phyloP scores from a whole-genome alignment of 2,113 vertebrate species.

The Marcusenius ussheri region DNA sequence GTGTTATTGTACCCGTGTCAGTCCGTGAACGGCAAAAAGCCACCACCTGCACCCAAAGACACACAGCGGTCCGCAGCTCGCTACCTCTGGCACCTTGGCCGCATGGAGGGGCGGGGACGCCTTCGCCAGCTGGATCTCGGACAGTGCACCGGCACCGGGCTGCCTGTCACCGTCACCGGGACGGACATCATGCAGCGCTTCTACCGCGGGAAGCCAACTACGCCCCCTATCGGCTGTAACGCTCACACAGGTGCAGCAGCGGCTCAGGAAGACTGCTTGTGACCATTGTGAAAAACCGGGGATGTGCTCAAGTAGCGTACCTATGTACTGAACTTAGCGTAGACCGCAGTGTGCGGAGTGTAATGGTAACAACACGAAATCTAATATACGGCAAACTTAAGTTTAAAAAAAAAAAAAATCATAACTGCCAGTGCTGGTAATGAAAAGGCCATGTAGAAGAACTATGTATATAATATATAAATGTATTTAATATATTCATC shows the following conservation, averaged over 20 bases:
- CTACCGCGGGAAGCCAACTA: background rate
- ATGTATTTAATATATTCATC: slow-evolving; percentile 9
- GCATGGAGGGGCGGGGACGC: background rate
- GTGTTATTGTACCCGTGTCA: background rate
- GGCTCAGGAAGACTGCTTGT: background rate
- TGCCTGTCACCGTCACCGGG: background rate
- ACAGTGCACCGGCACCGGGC: background rate
- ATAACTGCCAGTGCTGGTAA: background rate
- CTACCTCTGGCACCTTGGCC: background rate
- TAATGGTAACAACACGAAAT: background rate
- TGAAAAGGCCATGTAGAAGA: background rate
- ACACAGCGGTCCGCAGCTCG: background rate
- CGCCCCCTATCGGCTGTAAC: background rate
- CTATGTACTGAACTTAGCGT: background rate
- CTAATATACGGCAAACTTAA: background rate
- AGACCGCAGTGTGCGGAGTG: background rate
- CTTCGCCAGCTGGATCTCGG: background rate
- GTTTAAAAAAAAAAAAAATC: background rate
- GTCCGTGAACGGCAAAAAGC: background rate
- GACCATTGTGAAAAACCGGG: background rate
- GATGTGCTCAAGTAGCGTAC: background rate
- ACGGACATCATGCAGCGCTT: background rate
- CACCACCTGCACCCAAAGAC: background rate
- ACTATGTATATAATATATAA: slow-evolving; percentile 7
- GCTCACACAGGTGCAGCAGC: background rate